phyloP scores from a whole-genome alignment of 2,888 invertebrate genomes.

The Lathronympha strigana region DNA sequence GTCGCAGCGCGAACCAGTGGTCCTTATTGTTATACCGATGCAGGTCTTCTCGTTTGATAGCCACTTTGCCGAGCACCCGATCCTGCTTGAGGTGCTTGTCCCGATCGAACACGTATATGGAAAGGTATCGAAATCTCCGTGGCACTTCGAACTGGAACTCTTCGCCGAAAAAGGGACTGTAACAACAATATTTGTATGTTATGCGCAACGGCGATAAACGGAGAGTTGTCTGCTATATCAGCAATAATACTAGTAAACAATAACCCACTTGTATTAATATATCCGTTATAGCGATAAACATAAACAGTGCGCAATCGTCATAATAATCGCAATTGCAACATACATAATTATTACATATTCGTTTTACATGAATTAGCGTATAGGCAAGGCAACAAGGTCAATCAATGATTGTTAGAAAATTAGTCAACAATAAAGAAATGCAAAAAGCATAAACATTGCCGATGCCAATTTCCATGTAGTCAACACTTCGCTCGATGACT shows the following conservation, averaged over 20 bases:
- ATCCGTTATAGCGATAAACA: not conserved
- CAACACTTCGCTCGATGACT: constrained; percentile 17
- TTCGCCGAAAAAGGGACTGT: constrained; percentile 95
- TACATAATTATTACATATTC: not conserved
- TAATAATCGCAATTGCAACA: constrained; percentile 8
- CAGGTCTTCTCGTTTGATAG: constrained; percentile 94
- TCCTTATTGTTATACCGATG: constrained; percentile 95
- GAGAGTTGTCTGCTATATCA: not conserved
- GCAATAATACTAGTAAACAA: not conserved
- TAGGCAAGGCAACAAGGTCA: not conserved
- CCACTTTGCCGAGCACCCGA: constrained; percentile 91
- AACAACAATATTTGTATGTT: constrained; percentile 60
- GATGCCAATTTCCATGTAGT: not conserved
- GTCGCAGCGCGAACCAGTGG: constrained; percentile 94
- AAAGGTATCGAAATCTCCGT: constrained; percentile 93
- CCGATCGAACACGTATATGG: constrained; percentile 94
- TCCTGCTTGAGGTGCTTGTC: constrained; percentile 93
- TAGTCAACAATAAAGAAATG: constrained; percentile 9
- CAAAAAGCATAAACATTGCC: not conserved
- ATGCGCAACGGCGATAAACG: not conserved
- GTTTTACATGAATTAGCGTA: constrained; percentile 3
- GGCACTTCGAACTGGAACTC: constrained; percentile 97
- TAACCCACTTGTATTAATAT: not conserved
- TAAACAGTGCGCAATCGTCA: not conserved
- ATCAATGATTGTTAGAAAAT: not conserved